Base-by-base conservation (phyloP, 1,140 invertebrate genomes). In the Leguminivora glycinivorella region DNA sequence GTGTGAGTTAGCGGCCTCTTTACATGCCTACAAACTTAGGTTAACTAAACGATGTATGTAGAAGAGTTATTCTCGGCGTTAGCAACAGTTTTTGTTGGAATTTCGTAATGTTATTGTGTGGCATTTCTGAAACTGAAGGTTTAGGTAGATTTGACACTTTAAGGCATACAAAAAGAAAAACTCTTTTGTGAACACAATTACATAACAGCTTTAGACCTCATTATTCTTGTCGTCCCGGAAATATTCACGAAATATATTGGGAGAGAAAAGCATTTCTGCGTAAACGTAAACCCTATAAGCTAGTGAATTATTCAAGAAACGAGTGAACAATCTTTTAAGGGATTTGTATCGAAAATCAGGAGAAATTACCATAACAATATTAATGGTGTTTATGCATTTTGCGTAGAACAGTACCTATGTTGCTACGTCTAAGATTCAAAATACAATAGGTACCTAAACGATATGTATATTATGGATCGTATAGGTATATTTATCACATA, bases 1-100 rank as follows among this genome's bases (percentile, higher is more conserved):
- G 60, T 22, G 56, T 67, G 70, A 63, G 76, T 70, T 72, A 69
- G 76, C 79, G 79, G 77, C 75, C 75, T 82, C 80, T 72, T 83
- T 79, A 31, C 60, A 56, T n/a, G 52, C 43, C 71, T 63, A 63
- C 26, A 17, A 31, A 63, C 25, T 63, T 63, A 63, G 58, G 26
- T 25, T 2, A 17, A 63, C 56, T 60, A 29, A 60, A 60, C 25
- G 56, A 31, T 63, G 25, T 63, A n/a, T 58, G 25, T 29, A 63
- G 58, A 29, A 5, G 25, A 31, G 58, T 63, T 63, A 63, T 63
- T 63, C 58, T 63, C 58, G 25, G 58, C 26, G 58, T 63, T 63
- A 63, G 58, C 34, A 63, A 63, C 56, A 58, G 25, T 63, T 63
- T 63, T 63, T 31, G 26, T 63, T 63, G 12, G 26, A 17, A 29